Conservation (phyloP, 2,113 vertebrate genomes). For the Calidris pygmaea region DNA sequence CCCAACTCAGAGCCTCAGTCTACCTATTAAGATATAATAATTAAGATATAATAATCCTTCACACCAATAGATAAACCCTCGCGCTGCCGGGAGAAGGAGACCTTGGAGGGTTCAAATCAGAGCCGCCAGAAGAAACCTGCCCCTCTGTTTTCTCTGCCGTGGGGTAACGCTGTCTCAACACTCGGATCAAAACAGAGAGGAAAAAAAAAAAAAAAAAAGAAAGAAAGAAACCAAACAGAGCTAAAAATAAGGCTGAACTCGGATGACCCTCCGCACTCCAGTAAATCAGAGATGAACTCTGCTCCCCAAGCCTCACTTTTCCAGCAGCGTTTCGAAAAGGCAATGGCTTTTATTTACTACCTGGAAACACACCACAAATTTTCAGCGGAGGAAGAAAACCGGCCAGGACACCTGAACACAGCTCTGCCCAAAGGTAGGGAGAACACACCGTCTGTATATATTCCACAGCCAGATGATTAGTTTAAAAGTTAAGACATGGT, state of each 20-base stretch:
- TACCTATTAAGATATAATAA: background rate
- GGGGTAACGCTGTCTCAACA: background rate
- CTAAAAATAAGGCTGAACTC: constrained; percentile 61
- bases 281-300: constrained; percentile 39
- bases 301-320: background rate
- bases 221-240: background rate
- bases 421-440: background rate
- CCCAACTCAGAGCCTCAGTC: background rate
- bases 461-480: background rate
- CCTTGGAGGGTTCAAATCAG: background rate
- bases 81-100: background rate
- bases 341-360: background rate
- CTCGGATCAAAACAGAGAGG: background rate
- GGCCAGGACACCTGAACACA: background rate
- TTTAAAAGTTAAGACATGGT: background rate
- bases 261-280: constrained; percentile 31
- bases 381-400: background rate
- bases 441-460: background rate
- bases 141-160: background rate
- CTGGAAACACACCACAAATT: background rate
- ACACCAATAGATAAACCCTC: background rate
- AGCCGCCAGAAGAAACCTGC: background rate
- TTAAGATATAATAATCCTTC: background rate
- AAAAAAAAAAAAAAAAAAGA: background rate
- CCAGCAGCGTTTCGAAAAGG: background rate